phyloP scores from a whole-genome alignment of 2,797 vertebrate species.

The Myotis planiceps region DNA sequence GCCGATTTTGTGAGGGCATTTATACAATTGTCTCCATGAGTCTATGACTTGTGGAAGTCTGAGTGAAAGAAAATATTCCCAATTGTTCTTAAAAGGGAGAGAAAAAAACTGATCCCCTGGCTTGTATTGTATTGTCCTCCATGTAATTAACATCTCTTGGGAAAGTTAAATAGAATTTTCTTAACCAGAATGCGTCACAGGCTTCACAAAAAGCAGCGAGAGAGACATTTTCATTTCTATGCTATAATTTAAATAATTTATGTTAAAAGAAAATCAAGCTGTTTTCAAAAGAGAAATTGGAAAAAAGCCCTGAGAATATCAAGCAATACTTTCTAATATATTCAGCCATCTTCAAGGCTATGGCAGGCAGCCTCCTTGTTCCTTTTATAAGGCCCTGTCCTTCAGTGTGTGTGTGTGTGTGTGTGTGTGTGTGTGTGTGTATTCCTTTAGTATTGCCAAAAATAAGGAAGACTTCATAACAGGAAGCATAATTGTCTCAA shows the following conservation, averaged over 20 bases:
- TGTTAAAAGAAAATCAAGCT: background rate
- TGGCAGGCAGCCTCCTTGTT: background rate
- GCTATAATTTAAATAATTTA: background rate
- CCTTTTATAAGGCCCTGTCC: background rate
- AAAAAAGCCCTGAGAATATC: background rate
- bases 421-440: background rate
- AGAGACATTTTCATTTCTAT: background rate
- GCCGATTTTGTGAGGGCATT: background rate
- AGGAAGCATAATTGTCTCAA: background rate
- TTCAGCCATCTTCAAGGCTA: background rate
- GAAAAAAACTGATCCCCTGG: background rate
- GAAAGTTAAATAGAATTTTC: background rate
- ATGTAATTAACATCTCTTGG: background rate
- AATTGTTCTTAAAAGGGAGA: background rate
- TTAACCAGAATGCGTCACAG: background rate
- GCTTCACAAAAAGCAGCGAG: conserved; percentile 18
- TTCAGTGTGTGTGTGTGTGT: background rate
- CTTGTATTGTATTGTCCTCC: background rate
- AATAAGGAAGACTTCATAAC: background rate
- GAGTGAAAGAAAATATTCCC: background rate
- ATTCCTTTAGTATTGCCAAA: background rate
- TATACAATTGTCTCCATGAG: background rate
- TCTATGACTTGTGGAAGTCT: background rate
- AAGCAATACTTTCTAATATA: background rate
- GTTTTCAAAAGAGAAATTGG: conserved; percentile 31